Evolutionary conservation across 2,113 vertebrate genomes (phyloP).

Genomic region (Tylochromis polylepis): DNA sequence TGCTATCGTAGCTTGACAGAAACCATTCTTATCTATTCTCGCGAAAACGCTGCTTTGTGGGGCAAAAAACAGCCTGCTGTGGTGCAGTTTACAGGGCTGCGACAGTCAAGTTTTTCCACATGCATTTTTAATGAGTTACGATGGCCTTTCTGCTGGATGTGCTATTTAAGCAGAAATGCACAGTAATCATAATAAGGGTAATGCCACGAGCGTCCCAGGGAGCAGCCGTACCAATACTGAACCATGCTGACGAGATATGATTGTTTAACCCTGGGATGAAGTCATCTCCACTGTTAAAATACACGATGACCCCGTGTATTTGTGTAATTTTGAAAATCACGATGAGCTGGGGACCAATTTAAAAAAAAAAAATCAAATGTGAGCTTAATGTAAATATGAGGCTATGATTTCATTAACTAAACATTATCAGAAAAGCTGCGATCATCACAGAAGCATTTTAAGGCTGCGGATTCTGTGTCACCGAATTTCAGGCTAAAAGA

Average conservation of each 20-base stretch:
- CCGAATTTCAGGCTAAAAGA: not conserved
- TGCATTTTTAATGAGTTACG: constrained; percentile 23
- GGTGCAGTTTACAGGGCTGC: not conserved
- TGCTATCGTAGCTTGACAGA: constrained; percentile 4
- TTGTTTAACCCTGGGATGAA: not conserved
- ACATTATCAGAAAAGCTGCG: not conserved
- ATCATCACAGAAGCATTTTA: not conserved
- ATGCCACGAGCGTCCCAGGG: not conserved
- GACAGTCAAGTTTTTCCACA: not conserved
- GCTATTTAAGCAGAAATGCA: constrained; percentile 2
- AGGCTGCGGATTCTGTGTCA: not conserved
- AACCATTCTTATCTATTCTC: not conserved
- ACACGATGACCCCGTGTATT: not conserved
- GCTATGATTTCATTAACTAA: not conserved
- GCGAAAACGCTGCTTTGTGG: not conserved
- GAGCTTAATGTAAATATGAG: not conserved
- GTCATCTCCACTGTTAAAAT: not conserved
- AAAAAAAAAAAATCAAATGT: not conserved
- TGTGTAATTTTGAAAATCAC: not conserved
- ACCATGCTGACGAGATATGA: not conserved
- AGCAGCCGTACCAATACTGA: not conserved
- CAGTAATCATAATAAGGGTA: not conserved
- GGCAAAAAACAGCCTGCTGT: not conserved
- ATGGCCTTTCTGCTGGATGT: not conserved
- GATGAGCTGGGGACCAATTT: not conserved